Evolutionary conservation across 2,888 invertebrate species (phyloP).

Genomic region (Sceliomorpha sp.): DNA sequence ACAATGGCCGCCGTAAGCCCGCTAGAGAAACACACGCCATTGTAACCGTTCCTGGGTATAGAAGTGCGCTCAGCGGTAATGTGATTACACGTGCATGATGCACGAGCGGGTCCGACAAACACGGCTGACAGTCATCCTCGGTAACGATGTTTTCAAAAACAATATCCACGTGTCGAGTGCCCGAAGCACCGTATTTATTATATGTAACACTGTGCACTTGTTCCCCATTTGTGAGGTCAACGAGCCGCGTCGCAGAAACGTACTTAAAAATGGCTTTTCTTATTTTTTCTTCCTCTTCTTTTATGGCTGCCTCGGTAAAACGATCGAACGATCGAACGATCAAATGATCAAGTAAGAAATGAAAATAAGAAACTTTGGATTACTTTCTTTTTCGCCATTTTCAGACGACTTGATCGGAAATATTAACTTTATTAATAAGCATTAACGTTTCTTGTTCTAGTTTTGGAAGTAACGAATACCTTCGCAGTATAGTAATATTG

Average conservation of each 20-base stretch:
- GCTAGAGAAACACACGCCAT: conserved; percentile 74
- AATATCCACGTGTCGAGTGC: conserved; percentile 73
- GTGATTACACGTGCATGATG: conserved; percentile 71
- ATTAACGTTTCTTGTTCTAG: no score
- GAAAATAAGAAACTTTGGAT: no score
- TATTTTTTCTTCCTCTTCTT: conserved; percentile 3
- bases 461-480: no score
- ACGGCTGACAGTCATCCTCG: conserved; percentile 76
- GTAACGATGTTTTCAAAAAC: conserved; percentile 80
- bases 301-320: no score
- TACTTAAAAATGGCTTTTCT: no score
- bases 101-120: conserved; percentile 61
- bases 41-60: conserved; percentile 64
- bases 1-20: conserved; percentile 75
- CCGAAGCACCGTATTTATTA: conserved; percentile 55
- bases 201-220: conserved; percentile 55
- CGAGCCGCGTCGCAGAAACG: conserved; percentile 49
- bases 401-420: no score
- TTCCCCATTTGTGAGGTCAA: conserved; percentile 50
- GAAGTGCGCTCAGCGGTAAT: conserved; percentile 65
- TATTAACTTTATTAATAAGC: no score
- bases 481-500: no score
- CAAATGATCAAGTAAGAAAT: no score
- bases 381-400: no score
- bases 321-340: no score